Percentiles rank a stretch among this genome's conserved stretches.
These are phyloP conservation scores for Montipora foliosa DNA, from an alignment of 64 coral and sea anemone species.

Conservation along the genomic window DNA sequence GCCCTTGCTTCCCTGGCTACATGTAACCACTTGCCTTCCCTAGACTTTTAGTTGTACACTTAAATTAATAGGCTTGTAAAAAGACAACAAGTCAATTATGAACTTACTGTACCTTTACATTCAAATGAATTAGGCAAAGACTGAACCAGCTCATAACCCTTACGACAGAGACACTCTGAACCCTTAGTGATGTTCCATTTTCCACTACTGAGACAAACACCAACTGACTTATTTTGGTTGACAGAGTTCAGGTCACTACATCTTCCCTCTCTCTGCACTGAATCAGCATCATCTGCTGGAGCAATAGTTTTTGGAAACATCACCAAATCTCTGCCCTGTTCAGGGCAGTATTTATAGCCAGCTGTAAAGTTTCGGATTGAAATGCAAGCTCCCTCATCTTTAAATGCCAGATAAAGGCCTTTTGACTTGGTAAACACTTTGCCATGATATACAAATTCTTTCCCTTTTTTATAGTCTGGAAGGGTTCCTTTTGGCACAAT, in stretches of 20 bases:
- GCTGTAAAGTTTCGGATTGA: neutral
- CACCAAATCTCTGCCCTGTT: slow-evolving; percentile 12
- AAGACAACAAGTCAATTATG: too few species aligned
- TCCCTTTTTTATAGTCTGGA: fast-evolving
- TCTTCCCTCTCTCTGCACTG: slow-evolving; percentile 1
- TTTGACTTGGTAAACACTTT: neutral
- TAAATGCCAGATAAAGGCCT: slow-evolving; percentile 37
- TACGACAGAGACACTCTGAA: slow-evolving; percentile 1
- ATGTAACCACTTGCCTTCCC: too few species aligned
- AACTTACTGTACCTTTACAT: neutral
- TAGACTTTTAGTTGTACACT: too few species aligned
- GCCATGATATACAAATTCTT: neutral
- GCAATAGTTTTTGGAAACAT: slow-evolving; percentile 36
- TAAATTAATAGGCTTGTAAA: too few species aligned
- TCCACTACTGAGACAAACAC: slow-evolving; percentile 49
- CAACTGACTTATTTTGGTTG: neutral
- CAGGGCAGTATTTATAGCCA: slow-evolving; percentile 36
- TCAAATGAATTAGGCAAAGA: neutral
- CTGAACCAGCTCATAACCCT: slow-evolving; percentile 27
- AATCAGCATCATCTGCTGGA: slow-evolving; percentile 10
- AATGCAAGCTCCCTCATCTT: slow-evolving; percentile 50
- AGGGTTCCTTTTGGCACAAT: neutral
- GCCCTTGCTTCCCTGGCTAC: too few species aligned
- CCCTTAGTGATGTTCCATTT: slow-evolving; percentile 52
- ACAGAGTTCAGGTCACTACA: neutral